Percentiles rank a stretch among this genome's conserved stretches.
Conservation (phyloP, 2,797 vertebrate genomes). For the Botia kubotai region DNA sequence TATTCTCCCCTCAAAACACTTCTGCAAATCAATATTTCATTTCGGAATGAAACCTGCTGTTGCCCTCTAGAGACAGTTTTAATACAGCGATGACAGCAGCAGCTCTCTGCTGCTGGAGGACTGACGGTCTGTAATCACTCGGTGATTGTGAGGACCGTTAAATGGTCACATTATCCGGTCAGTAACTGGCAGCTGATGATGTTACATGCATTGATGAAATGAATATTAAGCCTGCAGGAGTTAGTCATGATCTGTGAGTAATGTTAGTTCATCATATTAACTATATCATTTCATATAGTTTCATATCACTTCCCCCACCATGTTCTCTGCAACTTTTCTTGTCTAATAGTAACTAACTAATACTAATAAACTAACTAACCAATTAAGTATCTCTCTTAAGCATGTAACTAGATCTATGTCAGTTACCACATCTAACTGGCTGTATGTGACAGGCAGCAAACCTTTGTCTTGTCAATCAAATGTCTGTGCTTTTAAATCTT, state of each 20-base stretch:
- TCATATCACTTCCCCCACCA: background rate
- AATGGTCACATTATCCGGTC: constrained; percentile 7
- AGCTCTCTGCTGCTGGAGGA: too few relatives aligned
- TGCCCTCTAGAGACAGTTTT: constrained; percentile 38
- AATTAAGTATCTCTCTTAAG: too few relatives aligned
- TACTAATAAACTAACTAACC: too few relatives aligned
- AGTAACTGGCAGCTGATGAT: constrained; percentile 12
- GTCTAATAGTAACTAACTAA: too few relatives aligned
- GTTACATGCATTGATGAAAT: background rate
- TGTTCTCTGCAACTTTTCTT: too few relatives aligned
- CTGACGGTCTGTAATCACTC: constrained; percentile 15
- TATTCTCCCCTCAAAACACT: constrained; percentile 30
- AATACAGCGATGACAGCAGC: background rate
- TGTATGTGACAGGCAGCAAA: too few relatives aligned
- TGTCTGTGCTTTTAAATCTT: too few relatives aligned
- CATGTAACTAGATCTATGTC: too few relatives aligned
- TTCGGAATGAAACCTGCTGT: constrained; percentile 11
- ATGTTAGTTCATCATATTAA: too few relatives aligned
- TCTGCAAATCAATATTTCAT: constrained; percentile 46
- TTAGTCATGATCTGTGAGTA: background rate
- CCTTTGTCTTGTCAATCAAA: too few relatives aligned
- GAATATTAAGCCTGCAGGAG: background rate
- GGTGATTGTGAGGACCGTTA: background rate
- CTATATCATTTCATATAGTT: too few relatives aligned
- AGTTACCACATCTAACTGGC: too few relatives aligned